phyloP scores from a whole-genome alignment of 2,797 vertebrate species.

The Onychomys torridus region DNA sequence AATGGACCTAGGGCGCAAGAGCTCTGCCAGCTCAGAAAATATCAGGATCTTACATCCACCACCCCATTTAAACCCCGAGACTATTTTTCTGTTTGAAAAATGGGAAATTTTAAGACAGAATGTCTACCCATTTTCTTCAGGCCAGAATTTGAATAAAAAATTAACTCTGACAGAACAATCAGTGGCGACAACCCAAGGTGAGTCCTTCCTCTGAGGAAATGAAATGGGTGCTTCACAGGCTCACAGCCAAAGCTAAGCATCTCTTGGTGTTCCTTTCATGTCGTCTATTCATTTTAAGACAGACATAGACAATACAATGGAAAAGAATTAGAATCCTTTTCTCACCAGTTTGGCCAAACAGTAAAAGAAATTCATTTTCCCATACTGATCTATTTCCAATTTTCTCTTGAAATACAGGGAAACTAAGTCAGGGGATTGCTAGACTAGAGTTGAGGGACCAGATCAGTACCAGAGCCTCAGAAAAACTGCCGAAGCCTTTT shows the following conservation, averaged over 20 bases:
- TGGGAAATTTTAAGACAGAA: not conserved
- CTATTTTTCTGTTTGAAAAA: not conserved
- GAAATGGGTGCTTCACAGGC: not conserved
- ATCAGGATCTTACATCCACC: not conserved
- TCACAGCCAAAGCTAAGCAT: not conserved
- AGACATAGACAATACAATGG: not conserved
- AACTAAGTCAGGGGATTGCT: not conserved
- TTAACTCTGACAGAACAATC: not conserved
- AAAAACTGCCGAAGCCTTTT: not conserved
- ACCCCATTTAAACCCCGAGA: not conserved
- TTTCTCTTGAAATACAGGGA: not conserved
- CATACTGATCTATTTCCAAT: not conserved
- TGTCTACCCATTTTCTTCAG: not conserved
- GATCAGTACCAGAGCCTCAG: not conserved
- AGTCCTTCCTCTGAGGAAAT: not conserved
- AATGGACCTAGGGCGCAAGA: not conserved
- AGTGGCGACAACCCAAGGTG: not conserved
- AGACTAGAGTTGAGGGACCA: not conserved
- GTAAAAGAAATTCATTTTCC: not conserved
- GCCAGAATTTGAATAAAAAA: not conserved
- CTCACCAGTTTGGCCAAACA: not conserved
- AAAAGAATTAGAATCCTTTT: not conserved
- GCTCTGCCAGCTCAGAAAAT: not conserved
- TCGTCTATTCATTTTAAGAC: not conserved
- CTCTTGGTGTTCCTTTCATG: not conserved